Percentiles rank a stretch among this genome's conserved stretches.
Conservation (phyloP, 2,797 vertebrate genomes). For the Cynopterus sphinx region DNA sequence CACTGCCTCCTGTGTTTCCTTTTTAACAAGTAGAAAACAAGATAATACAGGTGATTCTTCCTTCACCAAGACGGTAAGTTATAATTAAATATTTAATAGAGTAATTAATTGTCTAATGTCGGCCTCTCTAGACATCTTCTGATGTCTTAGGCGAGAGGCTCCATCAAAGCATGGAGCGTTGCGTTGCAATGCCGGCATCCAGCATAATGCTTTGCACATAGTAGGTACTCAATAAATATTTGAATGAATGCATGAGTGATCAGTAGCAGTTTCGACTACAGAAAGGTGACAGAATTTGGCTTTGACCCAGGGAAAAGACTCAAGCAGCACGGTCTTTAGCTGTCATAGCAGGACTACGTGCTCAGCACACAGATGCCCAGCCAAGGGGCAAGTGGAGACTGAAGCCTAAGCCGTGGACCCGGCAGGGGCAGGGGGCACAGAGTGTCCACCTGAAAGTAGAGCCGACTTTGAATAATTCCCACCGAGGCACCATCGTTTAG, state of each 20-base stretch:
- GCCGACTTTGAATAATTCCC: not conserved
- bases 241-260: not conserved
- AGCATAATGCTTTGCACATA: not conserved
- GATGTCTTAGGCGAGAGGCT: not conserved
- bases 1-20: not conserved
- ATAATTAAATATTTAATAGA: not conserved
- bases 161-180: not conserved
- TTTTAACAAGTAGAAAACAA: not conserved
- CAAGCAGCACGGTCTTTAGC: not conserved
- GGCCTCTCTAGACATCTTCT: not conserved
- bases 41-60: not conserved
- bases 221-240: not conserved
- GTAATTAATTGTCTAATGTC: not conserved
- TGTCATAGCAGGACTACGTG: not conserved
- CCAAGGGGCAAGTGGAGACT: not conserved
- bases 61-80: not conserved
- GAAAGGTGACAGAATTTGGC: not conserved
- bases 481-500: not conserved
- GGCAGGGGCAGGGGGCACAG: not conserved
- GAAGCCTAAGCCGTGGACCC: not conserved
- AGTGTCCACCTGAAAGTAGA: not conserved
- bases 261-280: not conserved
- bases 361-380: too few relatives aligned
- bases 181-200: not conserved
- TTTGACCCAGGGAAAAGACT: not conserved